A percentile compares a stretch with the other conserved stretches of the same genome.
Evolutionary conservation across 2,113 vertebrate species (phyloP).

Genomic region (Nothoprocta perdicaria): DNA sequence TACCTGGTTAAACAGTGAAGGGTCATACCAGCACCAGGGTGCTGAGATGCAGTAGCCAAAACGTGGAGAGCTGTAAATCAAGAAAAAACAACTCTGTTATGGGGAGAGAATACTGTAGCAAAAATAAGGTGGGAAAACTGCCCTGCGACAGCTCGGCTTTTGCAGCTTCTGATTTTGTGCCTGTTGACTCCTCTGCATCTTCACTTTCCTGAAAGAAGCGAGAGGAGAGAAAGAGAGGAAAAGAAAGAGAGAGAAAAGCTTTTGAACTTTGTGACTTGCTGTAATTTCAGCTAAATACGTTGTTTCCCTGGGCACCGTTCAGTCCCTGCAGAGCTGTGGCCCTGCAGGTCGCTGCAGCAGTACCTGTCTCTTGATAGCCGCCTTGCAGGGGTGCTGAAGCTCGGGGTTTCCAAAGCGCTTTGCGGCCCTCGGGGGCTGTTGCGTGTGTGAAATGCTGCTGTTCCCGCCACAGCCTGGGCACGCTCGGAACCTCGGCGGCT

Average conservation of each 20-base stretch:
- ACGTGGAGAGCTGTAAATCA: not conserved
- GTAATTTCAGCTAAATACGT: not conserved
- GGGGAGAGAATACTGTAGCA: not conserved
- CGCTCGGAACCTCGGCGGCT: not conserved
- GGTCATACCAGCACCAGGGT: not conserved
- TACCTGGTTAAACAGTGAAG: not conserved
- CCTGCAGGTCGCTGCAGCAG: not conserved
- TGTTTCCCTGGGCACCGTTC: not conserved
- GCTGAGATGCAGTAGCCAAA: not conserved
- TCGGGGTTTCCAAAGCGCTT: not conserved
- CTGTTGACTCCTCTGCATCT: not conserved
- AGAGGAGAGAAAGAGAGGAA: no score
- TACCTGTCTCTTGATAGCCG: not conserved
- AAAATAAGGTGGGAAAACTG: not conserved
- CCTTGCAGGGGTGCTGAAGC: not conserved
- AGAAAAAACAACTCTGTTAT: not conserved
- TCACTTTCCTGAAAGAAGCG: not conserved
- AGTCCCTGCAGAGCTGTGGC: not conserved
- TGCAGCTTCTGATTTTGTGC: not conserved
- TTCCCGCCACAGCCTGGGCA: not conserved
- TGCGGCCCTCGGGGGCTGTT: not conserved
- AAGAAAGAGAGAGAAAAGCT: fast-evolving
- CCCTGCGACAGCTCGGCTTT: no score
- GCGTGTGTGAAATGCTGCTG: not conserved
- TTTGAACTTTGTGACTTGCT: not conserved